Evolutionary conservation across 2,113 vertebrate genomes (phyloP).

Genomic region (Naja naja): DNA sequence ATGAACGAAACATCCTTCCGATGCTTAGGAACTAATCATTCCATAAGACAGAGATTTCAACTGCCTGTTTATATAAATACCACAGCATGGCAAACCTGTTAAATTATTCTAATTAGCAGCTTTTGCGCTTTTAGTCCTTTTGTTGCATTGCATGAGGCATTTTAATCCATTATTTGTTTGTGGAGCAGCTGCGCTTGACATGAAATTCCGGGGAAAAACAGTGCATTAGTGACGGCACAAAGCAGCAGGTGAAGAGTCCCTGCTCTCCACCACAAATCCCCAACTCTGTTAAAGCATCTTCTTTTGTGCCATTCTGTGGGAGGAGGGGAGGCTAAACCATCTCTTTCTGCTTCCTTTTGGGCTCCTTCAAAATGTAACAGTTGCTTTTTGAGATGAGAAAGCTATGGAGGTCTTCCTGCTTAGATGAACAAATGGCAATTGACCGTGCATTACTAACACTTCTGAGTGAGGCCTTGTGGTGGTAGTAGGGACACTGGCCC

Average conservation of each 20-base stretch:
- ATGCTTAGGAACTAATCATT: conserved; percentile 1
- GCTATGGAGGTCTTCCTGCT: background rate
- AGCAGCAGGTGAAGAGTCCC: conserved; percentile 24
- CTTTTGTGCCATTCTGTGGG: background rate
- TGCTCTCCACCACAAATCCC: background rate
- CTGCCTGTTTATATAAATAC: conserved; percentile 17
- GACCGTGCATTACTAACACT: background rate
- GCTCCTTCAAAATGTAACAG: background rate
- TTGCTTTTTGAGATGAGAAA: background rate
- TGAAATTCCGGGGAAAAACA: background rate
- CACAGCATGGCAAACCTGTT: conserved; percentile 17
- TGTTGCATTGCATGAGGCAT: background rate
- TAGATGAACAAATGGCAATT: background rate
- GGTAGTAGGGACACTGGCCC: background rate
- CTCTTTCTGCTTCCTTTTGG: background rate
- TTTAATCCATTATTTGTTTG: conserved; percentile 29
- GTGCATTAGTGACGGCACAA: conserved; percentile 27
- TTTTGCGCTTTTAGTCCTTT: conserved; percentile 16
- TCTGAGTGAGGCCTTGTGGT: background rate
- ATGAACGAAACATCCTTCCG: background rate
- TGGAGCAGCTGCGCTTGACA: conserved; percentile 6
- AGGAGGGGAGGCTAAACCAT: background rate
- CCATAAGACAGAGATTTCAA: background rate
- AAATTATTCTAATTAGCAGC: conserved; percentile 34
- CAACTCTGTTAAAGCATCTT: background rate